Base-by-base conservation (phyloP, 2,888 invertebrate genomes). In the Drosophila rubida region DNA sequence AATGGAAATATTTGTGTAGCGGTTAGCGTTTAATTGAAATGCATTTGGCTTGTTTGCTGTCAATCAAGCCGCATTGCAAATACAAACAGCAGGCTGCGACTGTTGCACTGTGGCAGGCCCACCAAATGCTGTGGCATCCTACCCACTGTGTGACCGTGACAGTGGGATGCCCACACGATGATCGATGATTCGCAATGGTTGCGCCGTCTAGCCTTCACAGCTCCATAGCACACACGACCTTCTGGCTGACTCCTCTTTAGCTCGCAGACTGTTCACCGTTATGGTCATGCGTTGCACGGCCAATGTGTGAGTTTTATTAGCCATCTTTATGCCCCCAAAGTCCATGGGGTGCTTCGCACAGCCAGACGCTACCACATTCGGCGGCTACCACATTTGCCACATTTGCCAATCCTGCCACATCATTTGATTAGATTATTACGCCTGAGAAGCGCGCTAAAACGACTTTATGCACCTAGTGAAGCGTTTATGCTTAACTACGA, bases 11-110 rank as follows among this genome's bases (percentile, higher is more conserved):
- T 83, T 87, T 87, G 88, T 85, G 32, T 4, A 87, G 86, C 87
- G 80, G 89, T 88, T 88, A 88, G 84, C 89, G 87, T 87, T 88
- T 88, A 88, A 88, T 85, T 88, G 89, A 85, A 85, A 88, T 85
- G 85, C 85, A 87, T 85, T 88, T 87, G 84, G 78, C 85, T 85
- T 88, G 89, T 88, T 88, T 67, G 58, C 88, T 85, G 85, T 87
- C 85, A 85, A 88, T 88, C 88, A 88, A 42, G 55, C 37, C 41
- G 73, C 78, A 73, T 74, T 73, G 70, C 69, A 61, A 11, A 39
- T 39, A 58, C 49, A 23, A 39, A 32, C 44, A 19, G 45, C 8
- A 25, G n/a, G 27, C 35, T 23, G 19, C 16, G 16, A 16, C 48
- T 9, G 35, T 19, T 19, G 16, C 13, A 11, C 22, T 45, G 14